Evolutionary conservation across 1,140 invertebrate species (phyloP).

Genomic region (Drosophila sechellia): DNA sequence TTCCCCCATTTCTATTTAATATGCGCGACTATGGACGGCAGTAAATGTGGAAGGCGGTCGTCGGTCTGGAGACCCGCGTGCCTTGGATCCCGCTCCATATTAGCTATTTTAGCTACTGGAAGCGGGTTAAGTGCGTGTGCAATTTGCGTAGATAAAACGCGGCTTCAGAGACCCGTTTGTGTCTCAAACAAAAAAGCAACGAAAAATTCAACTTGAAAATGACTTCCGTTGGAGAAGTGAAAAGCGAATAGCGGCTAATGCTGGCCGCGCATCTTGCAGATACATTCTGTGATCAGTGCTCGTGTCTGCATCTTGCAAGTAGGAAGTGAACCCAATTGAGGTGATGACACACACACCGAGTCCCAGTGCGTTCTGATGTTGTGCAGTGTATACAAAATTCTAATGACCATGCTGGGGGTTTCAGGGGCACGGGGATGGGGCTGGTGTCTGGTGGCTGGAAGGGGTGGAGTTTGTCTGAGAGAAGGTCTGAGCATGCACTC

Average conservation of each 20-base stretch:
- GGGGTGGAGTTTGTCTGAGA: slow-evolving; percentile 35
- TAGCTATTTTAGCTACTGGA: slow-evolving; percentile 60
- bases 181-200: slow-evolving; percentile 23
- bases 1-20: slow-evolving; percentile 25
- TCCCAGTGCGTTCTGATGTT: slow-evolving; percentile 55
- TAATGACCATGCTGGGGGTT: slow-evolving; percentile 50
- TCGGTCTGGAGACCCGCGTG: slow-evolving; percentile 21
- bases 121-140: slow-evolving; percentile 81
- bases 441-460: neutral
- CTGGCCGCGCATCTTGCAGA: slow-evolving; percentile 62
- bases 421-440: slow-evolving; percentile 1
- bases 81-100: slow-evolving; percentile 58
- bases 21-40: slow-evolving; percentile 33
- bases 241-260: slow-evolving; percentile 58
- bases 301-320: slow-evolving; percentile 62
- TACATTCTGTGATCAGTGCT: slow-evolving; percentile 57
- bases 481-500: slow-evolving; percentile 27
- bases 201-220: slow-evolving; percentile 59
- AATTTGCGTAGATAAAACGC: slow-evolving; percentile 74
- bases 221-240: slow-evolving; percentile 74
- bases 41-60: slow-evolving; percentile 30
- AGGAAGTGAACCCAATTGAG: slow-evolving; percentile 83
- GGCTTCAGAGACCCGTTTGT: slow-evolving; percentile 9
- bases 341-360: slow-evolving; percentile 76
- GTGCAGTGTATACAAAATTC: slow-evolving; percentile 71